Conservation (phyloP, 2,797 vertebrate species). For the Argyrosomus regius region DNA sequence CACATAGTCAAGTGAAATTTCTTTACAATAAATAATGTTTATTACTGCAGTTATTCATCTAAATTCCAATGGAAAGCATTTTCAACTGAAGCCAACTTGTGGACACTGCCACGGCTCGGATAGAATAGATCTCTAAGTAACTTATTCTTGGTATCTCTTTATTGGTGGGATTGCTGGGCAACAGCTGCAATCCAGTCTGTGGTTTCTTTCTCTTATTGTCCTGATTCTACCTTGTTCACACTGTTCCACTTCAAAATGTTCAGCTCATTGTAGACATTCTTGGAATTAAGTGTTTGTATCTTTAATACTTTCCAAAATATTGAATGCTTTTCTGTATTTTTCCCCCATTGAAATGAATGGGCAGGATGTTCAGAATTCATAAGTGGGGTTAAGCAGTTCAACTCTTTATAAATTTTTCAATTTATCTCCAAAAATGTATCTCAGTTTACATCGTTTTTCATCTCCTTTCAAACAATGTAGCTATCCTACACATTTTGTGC, state of each 20-base stretch:
- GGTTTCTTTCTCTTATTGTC: not conserved
- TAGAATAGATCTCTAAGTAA: slow-evolving; percentile 68
- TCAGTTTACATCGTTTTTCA: not conserved
- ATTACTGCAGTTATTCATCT: slow-evolving; percentile 71
- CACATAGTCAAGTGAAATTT: slow-evolving; percentile 14
- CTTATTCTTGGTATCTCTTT: not conserved
- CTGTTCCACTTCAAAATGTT: not conserved
- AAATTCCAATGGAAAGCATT: slow-evolving; percentile 66
- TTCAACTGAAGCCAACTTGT: slow-evolving; percentile 49
- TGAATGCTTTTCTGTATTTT: not conserved
- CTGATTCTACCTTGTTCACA: not conserved
- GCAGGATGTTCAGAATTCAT: not conserved
- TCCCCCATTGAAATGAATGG: not conserved
- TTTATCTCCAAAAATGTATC: too few relatives aligned
- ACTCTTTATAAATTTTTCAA: not conserved
- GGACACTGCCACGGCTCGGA: slow-evolving; percentile 66
- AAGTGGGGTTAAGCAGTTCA: not conserved
- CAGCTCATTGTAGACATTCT: not conserved
- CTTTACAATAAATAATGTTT: slow-evolving; percentile 77
- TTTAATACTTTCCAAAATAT: too few relatives aligned
- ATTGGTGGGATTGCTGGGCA: slow-evolving; percentile 9
- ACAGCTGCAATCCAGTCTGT: not conserved
- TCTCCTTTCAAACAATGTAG: not conserved
- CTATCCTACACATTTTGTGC: not conserved
- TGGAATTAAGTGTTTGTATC: not conserved